phyloP scores from a whole-genome alignment of 2,888 invertebrate genomes.

The Cosmia pyralina region DNA sequence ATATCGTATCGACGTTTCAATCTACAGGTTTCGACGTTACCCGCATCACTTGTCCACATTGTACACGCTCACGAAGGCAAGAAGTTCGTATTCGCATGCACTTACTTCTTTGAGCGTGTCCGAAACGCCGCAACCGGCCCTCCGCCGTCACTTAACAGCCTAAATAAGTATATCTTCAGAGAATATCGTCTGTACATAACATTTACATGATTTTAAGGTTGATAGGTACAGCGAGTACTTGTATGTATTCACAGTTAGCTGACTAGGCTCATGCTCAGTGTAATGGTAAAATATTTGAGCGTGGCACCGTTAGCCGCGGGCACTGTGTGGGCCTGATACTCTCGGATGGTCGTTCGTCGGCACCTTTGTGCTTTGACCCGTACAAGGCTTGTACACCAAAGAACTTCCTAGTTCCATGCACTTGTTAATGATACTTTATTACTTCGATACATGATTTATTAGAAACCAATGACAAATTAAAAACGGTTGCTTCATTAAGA shows the following conservation, averaged over 20 bases:
- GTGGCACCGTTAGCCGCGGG: conserved; percentile 78
- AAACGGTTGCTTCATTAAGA: conserved; percentile 22
- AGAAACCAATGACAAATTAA: conserved; percentile 23
- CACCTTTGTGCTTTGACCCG: conserved; percentile 87
- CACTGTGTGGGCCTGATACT: conserved; percentile 70
- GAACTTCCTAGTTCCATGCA: conserved; percentile 76
- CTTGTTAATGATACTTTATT: conserved; percentile 74
- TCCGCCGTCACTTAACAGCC: conserved; percentile 52
- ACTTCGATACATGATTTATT: conserved; percentile 34
- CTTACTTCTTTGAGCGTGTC: conserved; percentile 62
- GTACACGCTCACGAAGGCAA: conserved; percentile 60
- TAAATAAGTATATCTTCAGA: conserved; percentile 56
- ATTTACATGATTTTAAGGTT: conserved; percentile 57
- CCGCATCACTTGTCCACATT: conserved; percentile 68
- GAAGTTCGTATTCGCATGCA: conserved; percentile 55
- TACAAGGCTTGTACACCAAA: conserved; percentile 81
- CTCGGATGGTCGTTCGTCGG: conserved; percentile 78
- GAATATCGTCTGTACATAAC: conserved; percentile 49
- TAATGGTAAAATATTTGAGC: conserved; percentile 82
- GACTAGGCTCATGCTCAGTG: conserved; percentile 58
- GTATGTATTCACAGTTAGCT: conserved; percentile 66
- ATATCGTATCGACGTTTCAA: conserved; percentile 71
- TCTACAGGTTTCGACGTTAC: conserved; percentile 67
- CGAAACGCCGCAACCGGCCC: conserved; percentile 64
- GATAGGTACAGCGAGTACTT: conserved; percentile 50